Evolutionary conservation across 2,797 vertebrate genomes (phyloP), one percentile per base, ranked within the genome.

Genomic region (Miopithecus talapoin): DNA sequence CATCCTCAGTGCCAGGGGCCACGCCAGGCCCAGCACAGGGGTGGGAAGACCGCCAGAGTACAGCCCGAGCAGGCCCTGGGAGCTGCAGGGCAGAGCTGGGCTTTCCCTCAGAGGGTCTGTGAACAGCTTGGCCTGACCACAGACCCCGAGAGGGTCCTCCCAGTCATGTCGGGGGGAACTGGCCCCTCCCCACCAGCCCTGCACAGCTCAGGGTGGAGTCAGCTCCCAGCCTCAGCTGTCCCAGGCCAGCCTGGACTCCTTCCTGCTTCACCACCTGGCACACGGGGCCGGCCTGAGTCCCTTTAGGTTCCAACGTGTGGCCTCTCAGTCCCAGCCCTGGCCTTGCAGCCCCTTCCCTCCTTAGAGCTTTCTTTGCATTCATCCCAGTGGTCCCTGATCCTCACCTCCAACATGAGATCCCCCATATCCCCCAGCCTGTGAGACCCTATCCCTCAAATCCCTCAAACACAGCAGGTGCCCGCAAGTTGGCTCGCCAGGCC

Each of bases 211-310:
- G 14, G 19, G 30, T 1, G 30, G 80, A 33, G 43, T 33, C 70
- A 10, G 28, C 57, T 39, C 72, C 43, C 1, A 3, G 26, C 30
- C 79, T 43, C 22, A 36, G 36, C 75, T 16, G 3, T 41, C 53
- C 7, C 12, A 48, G 70, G 55, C 53, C 33, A 26, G 21, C 46
- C 12, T n/a, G 12, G 39, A 14, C n/a, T 84, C 8, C 39, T 36
- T 39, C 24, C 30, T 55, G 7, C n/a, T 7, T 57, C 6, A 7
- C 24, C 89, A 12, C 28, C 55, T 14, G 12, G 83, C 13, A 5
- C 33, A 4, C 21, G 3, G 19, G n/a, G 17, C 41, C 1, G 0
- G 33, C 55, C n/a, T 19, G 0, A 8, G 50, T 72, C 33, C 48
- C 70, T 53, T 78, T 57, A 12, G 8, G 24, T 0, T 11, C 59